These are phyloP conservation scores for Chrosomus eos DNA, from an alignment of 2,797 vertebrate species.

Conservation along the genomic window DNA sequence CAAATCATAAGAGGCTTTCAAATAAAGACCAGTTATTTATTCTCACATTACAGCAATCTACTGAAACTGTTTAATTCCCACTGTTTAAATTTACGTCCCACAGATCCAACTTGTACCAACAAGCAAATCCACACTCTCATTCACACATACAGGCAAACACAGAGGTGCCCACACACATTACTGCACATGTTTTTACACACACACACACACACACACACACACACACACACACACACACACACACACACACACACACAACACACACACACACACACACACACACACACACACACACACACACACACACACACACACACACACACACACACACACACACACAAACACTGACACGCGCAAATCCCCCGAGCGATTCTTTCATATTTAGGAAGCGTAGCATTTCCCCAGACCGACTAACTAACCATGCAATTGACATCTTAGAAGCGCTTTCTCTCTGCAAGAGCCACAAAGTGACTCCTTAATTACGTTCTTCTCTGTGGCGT, in stretches of 20 bases:
- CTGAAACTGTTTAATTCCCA: conserved; percentile 42
- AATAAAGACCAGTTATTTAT: conserved; percentile 44
- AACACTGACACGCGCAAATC: conserved; percentile 16
- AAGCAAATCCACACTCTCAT: conserved; percentile 24
- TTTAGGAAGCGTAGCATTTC: conserved; percentile 47
- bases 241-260: not conserved
- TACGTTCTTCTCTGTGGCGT: conserved; percentile 43
- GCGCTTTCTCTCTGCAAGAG: conserved; percentile 38
- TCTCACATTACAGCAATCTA: conserved; percentile 28
- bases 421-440: conserved; percentile 59
- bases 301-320: too few species aligned
- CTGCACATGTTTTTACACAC: not conserved
- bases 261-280: too few species aligned
- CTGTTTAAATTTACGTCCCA: conserved; percentile 44
- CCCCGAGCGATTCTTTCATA: conserved; percentile 33
- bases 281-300: too few species aligned
- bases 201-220: too few species aligned
- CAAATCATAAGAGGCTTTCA: conserved; percentile 7
- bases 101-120: conserved; percentile 1
- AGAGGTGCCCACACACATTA: conserved; percentile 19
- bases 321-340: conserved; percentile 26
- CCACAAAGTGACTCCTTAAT: conserved; percentile 56
- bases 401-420: conserved; percentile 55
- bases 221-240: not conserved
- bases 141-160: conserved; percentile 27